Evolutionary conservation across 2,113 vertebrate species (phyloP).

Genomic region (Lynx canadensis): DNA sequence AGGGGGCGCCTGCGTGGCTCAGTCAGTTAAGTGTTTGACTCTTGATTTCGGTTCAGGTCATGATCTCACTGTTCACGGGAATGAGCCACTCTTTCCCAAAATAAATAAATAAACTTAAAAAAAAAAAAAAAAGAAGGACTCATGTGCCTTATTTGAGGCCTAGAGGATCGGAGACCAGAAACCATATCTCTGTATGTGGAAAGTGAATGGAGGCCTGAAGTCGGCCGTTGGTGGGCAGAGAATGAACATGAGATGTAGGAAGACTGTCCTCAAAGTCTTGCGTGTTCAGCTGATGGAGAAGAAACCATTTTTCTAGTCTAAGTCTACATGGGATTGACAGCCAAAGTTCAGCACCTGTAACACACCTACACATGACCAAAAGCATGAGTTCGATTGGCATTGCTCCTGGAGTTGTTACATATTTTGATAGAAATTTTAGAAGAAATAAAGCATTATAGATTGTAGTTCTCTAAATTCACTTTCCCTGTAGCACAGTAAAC

Average conservation of each 20-base stretch:
- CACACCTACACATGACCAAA: background rate
- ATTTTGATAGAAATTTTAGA: background rate
- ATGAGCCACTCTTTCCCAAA: no score
- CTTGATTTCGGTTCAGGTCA: no score
- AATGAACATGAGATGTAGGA: background rate
- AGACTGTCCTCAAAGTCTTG: background rate
- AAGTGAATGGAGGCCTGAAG: background rate
- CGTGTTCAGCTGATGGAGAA: background rate
- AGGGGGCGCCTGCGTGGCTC: no score
- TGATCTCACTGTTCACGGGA: no score
- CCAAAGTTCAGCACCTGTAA: background rate
- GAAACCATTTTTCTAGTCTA: background rate
- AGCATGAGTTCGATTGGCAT: background rate
- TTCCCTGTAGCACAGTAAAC: background rate
- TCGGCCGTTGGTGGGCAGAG: background rate
- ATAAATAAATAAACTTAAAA: no score
- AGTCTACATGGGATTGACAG: fast-evolving
- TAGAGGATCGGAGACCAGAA: background rate
- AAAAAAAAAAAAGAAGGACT: background rate
- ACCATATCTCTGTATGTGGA: background rate
- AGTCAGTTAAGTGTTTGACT: no score
- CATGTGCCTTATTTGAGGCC: background rate
- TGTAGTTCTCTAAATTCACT: background rate
- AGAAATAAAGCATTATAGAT: background rate
- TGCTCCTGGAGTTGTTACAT: background rate